Conservation (phyloP, 37 sponge, comb jelly and placozoan species). For the Theonella swinhoei region DNA sequence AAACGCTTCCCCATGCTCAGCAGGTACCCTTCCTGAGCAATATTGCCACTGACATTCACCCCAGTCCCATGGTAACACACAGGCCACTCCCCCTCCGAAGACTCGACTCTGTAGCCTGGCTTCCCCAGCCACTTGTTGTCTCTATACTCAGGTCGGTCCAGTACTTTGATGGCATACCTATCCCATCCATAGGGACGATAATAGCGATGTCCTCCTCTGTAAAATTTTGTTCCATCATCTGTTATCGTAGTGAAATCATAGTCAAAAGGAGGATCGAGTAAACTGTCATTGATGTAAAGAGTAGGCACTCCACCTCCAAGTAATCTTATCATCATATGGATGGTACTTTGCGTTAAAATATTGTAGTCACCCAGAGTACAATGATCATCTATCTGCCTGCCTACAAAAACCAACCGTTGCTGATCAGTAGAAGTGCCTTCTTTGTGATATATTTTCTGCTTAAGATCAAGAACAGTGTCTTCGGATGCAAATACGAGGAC, state of each 20-base stretch:
- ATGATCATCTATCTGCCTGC: neutral
- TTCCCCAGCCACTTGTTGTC: conserved; percentile 16
- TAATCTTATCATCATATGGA: conserved; percentile 15
- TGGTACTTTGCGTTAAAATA: conserved; percentile 10
- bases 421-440: conserved; percentile 45
- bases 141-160: neutral
- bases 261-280: conserved; percentile 10
- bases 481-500: conserved; percentile 6
- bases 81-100: conserved; percentile 42
- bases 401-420: conserved; percentile 33
- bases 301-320: neutral
- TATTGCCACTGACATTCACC: neutral
- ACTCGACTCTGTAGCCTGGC: neutral
- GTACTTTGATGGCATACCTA: conserved; percentile 23
- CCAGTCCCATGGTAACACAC: conserved; percentile 56
- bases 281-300: neutral
- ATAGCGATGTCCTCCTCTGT: conserved; percentile 30
- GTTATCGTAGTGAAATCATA: conserved; percentile 31
- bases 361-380: neutral
- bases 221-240: conserved; percentile 3
- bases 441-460: conserved; percentile 13
- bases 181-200: conserved; percentile 34
- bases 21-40: conserved; percentile 34
- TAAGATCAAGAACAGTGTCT: conserved; percentile 1
- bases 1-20: conserved; percentile 15